Conservation (phyloP, 2,113 vertebrate species). For the Nicator chloris region DNA sequence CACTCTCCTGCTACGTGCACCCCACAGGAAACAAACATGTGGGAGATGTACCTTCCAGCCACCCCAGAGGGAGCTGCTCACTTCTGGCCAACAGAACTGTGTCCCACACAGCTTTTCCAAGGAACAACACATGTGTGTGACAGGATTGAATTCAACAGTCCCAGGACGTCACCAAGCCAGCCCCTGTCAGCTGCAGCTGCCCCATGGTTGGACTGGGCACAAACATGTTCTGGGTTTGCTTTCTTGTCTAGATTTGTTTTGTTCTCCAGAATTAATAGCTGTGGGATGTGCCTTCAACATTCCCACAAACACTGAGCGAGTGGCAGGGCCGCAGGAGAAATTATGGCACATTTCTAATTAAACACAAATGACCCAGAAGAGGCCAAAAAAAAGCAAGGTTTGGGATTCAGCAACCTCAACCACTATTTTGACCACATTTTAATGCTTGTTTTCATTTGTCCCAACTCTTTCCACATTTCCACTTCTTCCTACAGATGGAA, state of each 20-base stretch:
- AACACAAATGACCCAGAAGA: background rate
- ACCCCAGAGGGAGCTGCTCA: background rate
- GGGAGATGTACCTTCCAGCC: background rate
- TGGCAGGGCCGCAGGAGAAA: background rate
- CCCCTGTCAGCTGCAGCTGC: background rate
- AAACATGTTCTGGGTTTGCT: background rate
- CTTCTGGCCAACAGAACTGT: background rate
- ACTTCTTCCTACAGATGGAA: background rate
- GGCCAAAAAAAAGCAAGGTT: background rate
- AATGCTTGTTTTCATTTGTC: background rate
- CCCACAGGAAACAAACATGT: background rate
- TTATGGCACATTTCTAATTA: background rate
- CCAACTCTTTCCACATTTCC: background rate
- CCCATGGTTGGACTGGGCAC: background rate
- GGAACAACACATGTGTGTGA: background rate
- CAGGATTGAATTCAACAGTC: background rate
- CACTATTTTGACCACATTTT: background rate
- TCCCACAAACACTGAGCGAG: background rate
- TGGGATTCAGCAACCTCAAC: background rate
- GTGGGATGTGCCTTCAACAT: background rate
- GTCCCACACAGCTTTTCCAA: background rate
- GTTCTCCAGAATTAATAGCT: background rate
- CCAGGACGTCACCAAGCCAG: background rate
- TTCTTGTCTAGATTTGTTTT: background rate
- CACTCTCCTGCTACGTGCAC: background rate